These are phyloP conservation scores for Drosophila suzukii DNA, from an alignment of 1,140 invertebrate species.

Conservation along the genomic window DNA sequence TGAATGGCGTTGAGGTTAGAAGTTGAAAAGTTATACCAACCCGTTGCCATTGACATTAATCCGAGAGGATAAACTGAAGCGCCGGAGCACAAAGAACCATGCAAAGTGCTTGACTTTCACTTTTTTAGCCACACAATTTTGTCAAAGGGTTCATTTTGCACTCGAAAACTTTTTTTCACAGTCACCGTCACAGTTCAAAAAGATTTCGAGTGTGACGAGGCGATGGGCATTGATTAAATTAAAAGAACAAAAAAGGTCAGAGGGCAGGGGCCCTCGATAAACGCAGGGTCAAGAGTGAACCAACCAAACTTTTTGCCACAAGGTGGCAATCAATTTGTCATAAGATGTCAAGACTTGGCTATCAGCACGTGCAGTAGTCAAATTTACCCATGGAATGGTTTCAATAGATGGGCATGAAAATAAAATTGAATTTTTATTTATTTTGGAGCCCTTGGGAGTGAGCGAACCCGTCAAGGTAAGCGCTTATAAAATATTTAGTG, in stretches of 20 bases:
- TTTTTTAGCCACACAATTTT: conserved; percentile 19
- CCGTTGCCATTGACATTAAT: conserved; percentile 19
- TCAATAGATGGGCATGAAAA: conserved; percentile 23
- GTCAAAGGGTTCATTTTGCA: conserved; percentile 38
- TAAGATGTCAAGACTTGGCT: conserved; percentile 18
- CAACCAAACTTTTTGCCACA: conserved; percentile 28
- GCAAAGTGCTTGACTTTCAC: conserved; percentile 45
- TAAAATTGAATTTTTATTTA: conserved; percentile 72
- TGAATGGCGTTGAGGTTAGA: not conserved
- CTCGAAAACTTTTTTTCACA: conserved; percentile 23
- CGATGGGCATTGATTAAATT: conserved; percentile 48
- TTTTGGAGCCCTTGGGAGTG: conserved; percentile 25
- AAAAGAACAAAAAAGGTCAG: conserved; percentile 26
- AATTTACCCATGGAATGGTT: conserved; percentile 8
- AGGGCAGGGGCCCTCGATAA: not conserved
- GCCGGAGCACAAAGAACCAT: conserved; percentile 6
- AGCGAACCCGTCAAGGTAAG: conserved; percentile 41
- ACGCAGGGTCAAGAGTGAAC: conserved; percentile 17
- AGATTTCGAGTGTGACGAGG: conserved; percentile 31
- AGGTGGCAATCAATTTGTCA: conserved; percentile 55
- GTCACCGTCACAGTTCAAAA: conserved; percentile 26
- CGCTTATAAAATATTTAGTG: conserved; percentile 73
- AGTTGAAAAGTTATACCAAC: not conserved
- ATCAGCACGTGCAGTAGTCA: conserved; percentile 39
- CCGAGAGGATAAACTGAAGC: conserved; percentile 7